Conservation (phyloP, 2,888 invertebrate genomes). For the Drosophila anomalata region DNA sequence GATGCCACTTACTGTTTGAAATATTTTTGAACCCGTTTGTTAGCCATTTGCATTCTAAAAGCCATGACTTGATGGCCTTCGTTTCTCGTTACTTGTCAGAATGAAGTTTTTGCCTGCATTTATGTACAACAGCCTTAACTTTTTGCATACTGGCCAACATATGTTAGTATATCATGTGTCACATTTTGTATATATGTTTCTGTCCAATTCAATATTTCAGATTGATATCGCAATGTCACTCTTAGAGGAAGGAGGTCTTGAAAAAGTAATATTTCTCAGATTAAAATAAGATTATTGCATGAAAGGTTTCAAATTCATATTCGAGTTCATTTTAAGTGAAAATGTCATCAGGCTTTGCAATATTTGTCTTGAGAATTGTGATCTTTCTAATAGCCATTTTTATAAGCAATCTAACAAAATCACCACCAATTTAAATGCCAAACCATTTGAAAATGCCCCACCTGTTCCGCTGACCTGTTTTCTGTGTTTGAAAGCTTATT, state of each 20-base stretch:
- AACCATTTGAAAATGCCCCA: slow-evolving; percentile 4
- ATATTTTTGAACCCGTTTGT: slow-evolving; percentile 57
- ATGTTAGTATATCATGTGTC: not conserved
- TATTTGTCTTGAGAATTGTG: slow-evolving; percentile 1
- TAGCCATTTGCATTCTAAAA: slow-evolving; percentile 59
- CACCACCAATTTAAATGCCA: not conserved
- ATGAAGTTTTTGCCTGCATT: slow-evolving; percentile 49
- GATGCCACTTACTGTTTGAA: slow-evolving; percentile 59
- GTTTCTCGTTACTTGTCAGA: slow-evolving; percentile 67
- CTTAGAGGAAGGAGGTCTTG: too few species aligned
- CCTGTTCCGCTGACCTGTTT: slow-evolving; percentile 16
- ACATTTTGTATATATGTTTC: slow-evolving; percentile 19
- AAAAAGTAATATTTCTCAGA: not conserved
- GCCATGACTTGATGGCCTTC: slow-evolving; percentile 71
- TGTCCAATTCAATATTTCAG: slow-evolving; percentile 42
- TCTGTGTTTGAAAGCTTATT: slow-evolving; percentile 15
- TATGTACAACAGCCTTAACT: slow-evolving; percentile 31
- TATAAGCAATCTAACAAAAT: slow-evolving; percentile 2
- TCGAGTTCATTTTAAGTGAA: not conserved
- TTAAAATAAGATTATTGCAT: not conserved
- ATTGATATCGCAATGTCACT: not conserved
- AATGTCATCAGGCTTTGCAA: slow-evolving; percentile 1
- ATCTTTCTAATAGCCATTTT: not conserved
- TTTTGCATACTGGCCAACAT: slow-evolving; percentile 21
- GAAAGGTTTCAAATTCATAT: not conserved